Base-by-base conservation (phyloP, 2,113 vertebrate genomes). In the Chroicocephalus ridibundus region DNA sequence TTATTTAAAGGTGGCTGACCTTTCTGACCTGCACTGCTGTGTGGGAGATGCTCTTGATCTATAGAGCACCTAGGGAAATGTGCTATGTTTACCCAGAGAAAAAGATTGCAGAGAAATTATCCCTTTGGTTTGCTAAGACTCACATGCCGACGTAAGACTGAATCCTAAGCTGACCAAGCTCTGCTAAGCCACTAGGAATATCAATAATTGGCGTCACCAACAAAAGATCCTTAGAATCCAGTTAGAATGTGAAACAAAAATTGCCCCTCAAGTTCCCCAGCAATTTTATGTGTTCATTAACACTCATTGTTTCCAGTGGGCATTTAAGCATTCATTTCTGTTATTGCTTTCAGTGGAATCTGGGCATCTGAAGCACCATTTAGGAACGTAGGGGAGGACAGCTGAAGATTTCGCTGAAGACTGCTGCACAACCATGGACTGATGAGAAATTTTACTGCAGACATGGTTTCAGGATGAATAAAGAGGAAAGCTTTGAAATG, bases 131-230 rank as follows among this genome's bases (percentile, higher is more conserved):
- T 91, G 82, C 57, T 47, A n/a, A 81, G 27, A 42, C 12, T 36
- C n/a, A 6, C 0, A 0, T 44, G 24, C 16, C 3, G 3, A 21
- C 2, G 2, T 36, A 65, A 46, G 29, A 13, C 21, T 82, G 49
- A 65, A 60, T 61, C 21, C 42, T 64, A 71, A 70, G 15, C 55
- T 77, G n/a, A 20, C 20, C 40, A 68, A 46, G 8, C 31, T 62
- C 64, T 49, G 19, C 71, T 46, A 64, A 44, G 42, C 31, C 22
- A 42, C 26, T 38, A 49, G 22, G 19, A 46, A 54, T 61, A 54
- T 61, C 13, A 69, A 2, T 40, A 76, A 61, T 8, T 20, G 36
- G 9, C 62, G 34, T 51, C 27, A 69, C 42, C 32, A 17, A 19
- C 26, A 47, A 22, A 46, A 69, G 26, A 49, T 17, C 10, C 3